Base-by-base conservation (phyloP, 1,140 invertebrate species). In the Drosophila nebulosa region DNA sequence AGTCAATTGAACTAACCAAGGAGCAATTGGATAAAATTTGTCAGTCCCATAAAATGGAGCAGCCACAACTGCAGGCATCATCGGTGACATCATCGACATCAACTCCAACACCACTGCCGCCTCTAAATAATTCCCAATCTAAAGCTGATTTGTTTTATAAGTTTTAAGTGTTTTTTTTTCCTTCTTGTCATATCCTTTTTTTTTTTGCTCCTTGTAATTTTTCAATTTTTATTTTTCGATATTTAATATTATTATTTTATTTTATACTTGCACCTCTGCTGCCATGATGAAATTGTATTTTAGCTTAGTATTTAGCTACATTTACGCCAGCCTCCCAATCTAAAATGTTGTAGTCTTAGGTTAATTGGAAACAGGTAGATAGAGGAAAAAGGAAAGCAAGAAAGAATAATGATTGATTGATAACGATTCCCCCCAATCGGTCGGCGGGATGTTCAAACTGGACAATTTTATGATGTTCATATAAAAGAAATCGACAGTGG, bases 101-200 rank as follows among this genome's bases (percentile, higher is more conserved):
- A 27, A 42, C 16, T 16, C 7, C 16, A 0, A n/a, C 39, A 46
- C 21, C 39, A 7, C 39, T 46, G 39, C 39, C 39, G 21, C 36
- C 46, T 3, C 30, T 10, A 3, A 32, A 32, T 27, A 50, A 71
- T 65, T 16, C 59, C 26, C 66, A 78, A 51, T 61, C 75, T 57
- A 60, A 88, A 61, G 70, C 61, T 27, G 69, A 81, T 67, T 88
- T 88, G 81, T 88, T 86, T 74, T 88, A 88, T 86, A 81, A 81
- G 83, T 88, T 86, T 89, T 88, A 88, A 88, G 83, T 81, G 83
- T 86, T 88, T 73, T 55, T 32, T 30, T 27, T 9, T 30, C 7
- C 2, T 30, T 1, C n/a, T 14, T 1, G n/a, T n/a, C n/a, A n/a
- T n/a, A n/a, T n/a, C n/a, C n/a, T 18, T 32, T 55, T 55, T 51